Percentiles rank a stretch among this genome's conserved stretches.
phyloP scores from a whole-genome alignment of 2,113 vertebrate species.

The Dolichallabes microphthalmus region DNA sequence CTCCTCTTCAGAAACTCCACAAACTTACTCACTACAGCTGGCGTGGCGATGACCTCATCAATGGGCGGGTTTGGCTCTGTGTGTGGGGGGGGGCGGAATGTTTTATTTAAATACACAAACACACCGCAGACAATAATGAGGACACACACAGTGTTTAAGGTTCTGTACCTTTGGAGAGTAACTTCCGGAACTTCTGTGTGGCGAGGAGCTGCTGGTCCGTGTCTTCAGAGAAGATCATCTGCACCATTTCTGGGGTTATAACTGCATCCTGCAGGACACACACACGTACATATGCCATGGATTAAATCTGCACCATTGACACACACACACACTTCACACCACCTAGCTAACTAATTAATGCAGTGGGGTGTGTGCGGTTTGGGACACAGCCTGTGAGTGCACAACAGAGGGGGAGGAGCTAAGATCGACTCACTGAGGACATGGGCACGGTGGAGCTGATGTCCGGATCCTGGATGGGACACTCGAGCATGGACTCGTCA shows the following conservation, averaged over 20 bases:
- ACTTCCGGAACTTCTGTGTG: conserved; percentile 89
- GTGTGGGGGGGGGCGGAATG: not conserved
- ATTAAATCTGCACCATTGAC: not conserved
- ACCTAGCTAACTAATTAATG: not conserved
- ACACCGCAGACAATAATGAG: not conserved
- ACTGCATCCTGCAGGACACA: conserved; percentile 80
- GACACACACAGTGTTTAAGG: not conserved
- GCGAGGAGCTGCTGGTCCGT: conserved; percentile 86
- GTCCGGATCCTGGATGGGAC: conserved; percentile 89
- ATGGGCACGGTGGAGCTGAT: conserved; percentile 88
- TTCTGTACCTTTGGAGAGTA: conserved; percentile 84
- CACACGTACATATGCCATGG: not conserved
- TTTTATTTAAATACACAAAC: not conserved
- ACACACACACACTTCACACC: not conserved
- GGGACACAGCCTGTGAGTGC: not conserved
- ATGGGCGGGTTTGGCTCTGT: conserved; percentile 92
- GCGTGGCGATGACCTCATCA: conserved; percentile 89
- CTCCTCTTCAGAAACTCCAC: conserved; percentile 88
- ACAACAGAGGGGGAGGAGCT: not conserved
- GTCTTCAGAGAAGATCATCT: conserved; percentile 92
- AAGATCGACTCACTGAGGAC: conserved; percentile 73
- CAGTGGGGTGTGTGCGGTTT: not conserved
- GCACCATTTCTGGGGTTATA: conserved; percentile 88
- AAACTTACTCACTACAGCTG: conserved; percentile 86
- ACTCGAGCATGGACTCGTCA: conserved; percentile 88